These are phyloP conservation scores for Chromis chromis DNA, from an alignment of 2,797 vertebrate species.

Conservation along the genomic window DNA sequence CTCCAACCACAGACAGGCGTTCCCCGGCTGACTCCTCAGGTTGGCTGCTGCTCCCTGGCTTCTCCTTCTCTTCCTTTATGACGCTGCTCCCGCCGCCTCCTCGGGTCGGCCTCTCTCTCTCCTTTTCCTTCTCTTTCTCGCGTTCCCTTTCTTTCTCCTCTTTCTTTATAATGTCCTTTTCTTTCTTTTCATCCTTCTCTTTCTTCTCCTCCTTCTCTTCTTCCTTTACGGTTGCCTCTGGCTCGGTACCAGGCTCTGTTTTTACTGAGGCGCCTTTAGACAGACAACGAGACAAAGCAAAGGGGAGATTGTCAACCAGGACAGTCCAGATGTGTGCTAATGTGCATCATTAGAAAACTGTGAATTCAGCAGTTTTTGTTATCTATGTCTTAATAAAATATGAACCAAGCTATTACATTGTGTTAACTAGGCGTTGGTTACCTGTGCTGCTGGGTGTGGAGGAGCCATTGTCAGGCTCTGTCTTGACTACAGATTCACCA, in stretches of 20 bases:
- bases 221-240: constrained; percentile 88
- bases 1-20: constrained; percentile 83
- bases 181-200: constrained; percentile 84
- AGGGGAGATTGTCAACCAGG: background rate
- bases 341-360: background rate
- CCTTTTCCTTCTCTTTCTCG: constrained; percentile 84
- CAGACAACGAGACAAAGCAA: background rate
- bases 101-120: constrained; percentile 77
- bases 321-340: background rate
- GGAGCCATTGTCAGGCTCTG: constrained; percentile 88
- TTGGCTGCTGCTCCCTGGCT: constrained; percentile 81
- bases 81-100: constrained; percentile 49
- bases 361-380: background rate
- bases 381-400: background rate
- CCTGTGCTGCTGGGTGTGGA: constrained; percentile 81
- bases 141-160: constrained; percentile 85
- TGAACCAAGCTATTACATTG: background rate
- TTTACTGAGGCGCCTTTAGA: constrained; percentile 77
- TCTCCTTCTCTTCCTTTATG: constrained; percentile 85
- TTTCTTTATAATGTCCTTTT: constrained; percentile 85
- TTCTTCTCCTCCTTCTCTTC: constrained; percentile 90
- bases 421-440: constrained; percentile 39
- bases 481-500: constrained; percentile 84
- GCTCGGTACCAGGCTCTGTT: constrained; percentile 82
- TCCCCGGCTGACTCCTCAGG: constrained; percentile 78